Percentiles rank a stretch among this genome's conserved stretches.
Conservation (phyloP, 2,888 invertebrate genomes). For the Noctua comes region DNA sequence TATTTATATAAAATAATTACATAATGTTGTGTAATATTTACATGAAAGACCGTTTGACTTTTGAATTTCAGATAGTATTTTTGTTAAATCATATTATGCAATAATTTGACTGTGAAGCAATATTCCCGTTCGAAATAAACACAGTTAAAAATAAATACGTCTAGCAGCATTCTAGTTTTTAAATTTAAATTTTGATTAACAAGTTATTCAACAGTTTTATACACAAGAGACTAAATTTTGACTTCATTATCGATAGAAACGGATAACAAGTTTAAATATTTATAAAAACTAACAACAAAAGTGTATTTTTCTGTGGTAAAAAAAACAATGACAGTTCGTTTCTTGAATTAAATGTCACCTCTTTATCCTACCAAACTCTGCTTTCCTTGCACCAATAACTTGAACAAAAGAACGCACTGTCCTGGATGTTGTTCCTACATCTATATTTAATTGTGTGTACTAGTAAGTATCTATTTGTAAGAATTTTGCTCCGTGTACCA, state of each 20-base stretch:
- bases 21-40: conserved; percentile 15
- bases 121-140: not conserved
- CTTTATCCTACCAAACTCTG: not conserved
- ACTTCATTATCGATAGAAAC: not conserved
- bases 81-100: not conserved
- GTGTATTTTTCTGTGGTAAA: not conserved
- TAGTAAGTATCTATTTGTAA: not conserved
- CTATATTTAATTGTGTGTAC: not conserved
- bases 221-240: not conserved
- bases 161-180: not conserved
- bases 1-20: conserved; percentile 4
- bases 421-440: not conserved
- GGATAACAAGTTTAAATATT: not conserved
- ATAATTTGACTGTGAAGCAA: not conserved
- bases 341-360: not conserved
- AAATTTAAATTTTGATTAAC: not conserved
- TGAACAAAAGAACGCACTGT: not conserved
- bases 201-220: not conserved
- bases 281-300: not conserved
- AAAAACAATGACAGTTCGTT: not conserved
- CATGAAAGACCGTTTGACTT: not conserved
- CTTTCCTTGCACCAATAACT: not conserved
- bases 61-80: conserved; percentile 12
- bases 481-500: not conserved
- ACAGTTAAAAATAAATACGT: not conserved